Evolutionary conservation across 2,888 invertebrate genomes (phyloP), one percentile per base, ranked within the genome.

Genomic region (Callyntrura sp.): DNA sequence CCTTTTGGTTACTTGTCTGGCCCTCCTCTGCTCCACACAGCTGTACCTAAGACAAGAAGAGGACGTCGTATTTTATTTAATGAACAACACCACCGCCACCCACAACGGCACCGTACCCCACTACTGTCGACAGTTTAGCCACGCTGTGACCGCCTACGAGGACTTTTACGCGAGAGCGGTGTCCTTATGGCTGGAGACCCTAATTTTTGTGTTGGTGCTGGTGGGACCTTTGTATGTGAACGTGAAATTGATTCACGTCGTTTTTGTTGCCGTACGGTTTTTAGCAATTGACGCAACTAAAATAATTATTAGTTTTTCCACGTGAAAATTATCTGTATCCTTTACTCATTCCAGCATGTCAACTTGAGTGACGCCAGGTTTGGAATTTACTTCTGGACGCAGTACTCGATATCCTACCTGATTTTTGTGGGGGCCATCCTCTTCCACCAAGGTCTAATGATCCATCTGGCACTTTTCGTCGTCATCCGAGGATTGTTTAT

Each of bases 381-480:
- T 3, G 62, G 23, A 62, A 25, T 62, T 4, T 23, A 9, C 9
- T 62, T 62, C 17, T 62, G 62, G 62, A 23, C 6, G 20, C 23
- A 62, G 62, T 20, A 62, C 17, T 6, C 62, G 5, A 14, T 12
- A 23, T 62, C 62, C 23, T 62, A 62, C 62, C 17, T 62, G 11
- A 12, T 62, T 62, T 62, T 62, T 23, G 6, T 20, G 4, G 62
- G 62, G 20, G 62, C 62, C 25, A 6, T 62, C 20, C 20, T 62
- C 4, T 62, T 62, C 62, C 62, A 62, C 12, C 62, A 62, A 25
- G 62, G 62, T 25, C 20, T 62, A 12, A 62, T 62, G 62, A 62
- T 62, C 17, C 62, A 62, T 62, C 12, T 62, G 4, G 62, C 20
- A 17, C 62, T 62, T 23, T 62, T 62, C 12, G 17, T 62, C 12